phyloP scores from a whole-genome alignment of 2,888 invertebrate species.

The Ferrisia virgata region DNA sequence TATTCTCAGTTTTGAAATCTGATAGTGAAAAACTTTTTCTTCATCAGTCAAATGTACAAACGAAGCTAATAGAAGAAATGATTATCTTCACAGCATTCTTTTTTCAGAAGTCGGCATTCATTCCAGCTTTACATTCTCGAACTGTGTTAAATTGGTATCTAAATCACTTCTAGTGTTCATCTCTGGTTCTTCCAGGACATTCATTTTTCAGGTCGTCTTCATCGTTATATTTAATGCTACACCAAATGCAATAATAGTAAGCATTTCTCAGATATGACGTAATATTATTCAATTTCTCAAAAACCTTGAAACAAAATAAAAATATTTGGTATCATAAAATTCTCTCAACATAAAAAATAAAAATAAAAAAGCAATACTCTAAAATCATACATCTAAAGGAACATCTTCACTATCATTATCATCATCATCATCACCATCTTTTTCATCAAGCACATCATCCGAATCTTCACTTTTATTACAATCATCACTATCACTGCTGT shows the following conservation, averaged over 20 bases:
- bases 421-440: conserved; percentile 15
- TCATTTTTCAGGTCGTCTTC: conserved; percentile 60
- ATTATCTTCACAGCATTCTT: too few relatives aligned
- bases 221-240: conserved; percentile 67
- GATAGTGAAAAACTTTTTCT: too few relatives aligned
- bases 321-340: neutral
- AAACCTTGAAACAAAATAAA: conserved; percentile 52
- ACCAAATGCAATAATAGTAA: conserved; percentile 77
- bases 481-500: conserved; percentile 38
- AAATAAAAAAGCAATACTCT: neutral
- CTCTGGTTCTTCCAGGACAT: conserved; percentile 66
- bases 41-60: too few relatives aligned
- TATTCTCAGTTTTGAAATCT: too few relatives aligned
- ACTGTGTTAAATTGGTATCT: neutral
- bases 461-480: conserved; percentile 48
- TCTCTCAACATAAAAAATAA: neutral
- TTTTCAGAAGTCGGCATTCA: too few relatives aligned
- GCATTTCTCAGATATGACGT: conserved; percentile 65
- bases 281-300: conserved; percentile 62
- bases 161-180: conserved; percentile 57
- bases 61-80: too few relatives aligned
- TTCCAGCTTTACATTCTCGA: too few relatives aligned
- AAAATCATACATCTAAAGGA: neutral
- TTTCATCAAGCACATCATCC: conserved; percentile 1
- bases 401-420: conserved; percentile 6